phyloP scores from a whole-genome alignment of 2,113 vertebrate genomes.

The Atlantisia rogersi region DNA sequence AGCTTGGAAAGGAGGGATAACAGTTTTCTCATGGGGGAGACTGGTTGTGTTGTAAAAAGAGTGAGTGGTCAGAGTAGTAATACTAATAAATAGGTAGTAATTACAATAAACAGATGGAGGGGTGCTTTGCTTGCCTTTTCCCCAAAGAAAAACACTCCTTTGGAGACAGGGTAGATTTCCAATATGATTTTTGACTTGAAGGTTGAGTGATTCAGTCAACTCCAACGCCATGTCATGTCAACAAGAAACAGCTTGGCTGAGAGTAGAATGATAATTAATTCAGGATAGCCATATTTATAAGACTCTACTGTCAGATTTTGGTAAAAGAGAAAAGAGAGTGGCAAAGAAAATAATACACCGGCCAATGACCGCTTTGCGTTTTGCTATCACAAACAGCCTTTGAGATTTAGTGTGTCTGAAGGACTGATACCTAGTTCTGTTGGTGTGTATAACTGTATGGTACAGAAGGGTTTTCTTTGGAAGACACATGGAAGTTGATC shows the following conservation, averaged over 20 bases:
- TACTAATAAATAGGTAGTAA: not conserved
- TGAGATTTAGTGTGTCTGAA: not conserved
- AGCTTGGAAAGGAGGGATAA: not conserved
- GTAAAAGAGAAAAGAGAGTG: not conserved
- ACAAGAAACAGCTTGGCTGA: not conserved
- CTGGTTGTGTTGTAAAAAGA: not conserved
- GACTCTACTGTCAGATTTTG: not conserved
- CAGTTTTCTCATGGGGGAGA: not conserved
- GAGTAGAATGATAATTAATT: not conserved
- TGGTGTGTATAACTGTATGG: not conserved
- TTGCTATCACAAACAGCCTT: not conserved
- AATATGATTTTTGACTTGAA: not conserved
- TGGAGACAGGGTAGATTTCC: not conserved
- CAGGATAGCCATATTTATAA: not conserved
- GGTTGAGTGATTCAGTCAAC: not conserved
- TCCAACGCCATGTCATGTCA: not conserved
- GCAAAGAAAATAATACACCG: not conserved
- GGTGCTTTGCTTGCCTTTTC: not conserved
- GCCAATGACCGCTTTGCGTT: not conserved
- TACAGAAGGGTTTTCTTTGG: not conserved
- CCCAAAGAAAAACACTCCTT: not conserved
- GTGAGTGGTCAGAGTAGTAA: not conserved
- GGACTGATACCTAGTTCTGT: not conserved
- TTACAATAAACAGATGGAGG: not conserved
- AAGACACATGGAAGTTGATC: not conserved